Evolutionary conservation across 2,888 invertebrate species (phyloP).

Genomic region (Aleiodes leptofemur): DNA sequence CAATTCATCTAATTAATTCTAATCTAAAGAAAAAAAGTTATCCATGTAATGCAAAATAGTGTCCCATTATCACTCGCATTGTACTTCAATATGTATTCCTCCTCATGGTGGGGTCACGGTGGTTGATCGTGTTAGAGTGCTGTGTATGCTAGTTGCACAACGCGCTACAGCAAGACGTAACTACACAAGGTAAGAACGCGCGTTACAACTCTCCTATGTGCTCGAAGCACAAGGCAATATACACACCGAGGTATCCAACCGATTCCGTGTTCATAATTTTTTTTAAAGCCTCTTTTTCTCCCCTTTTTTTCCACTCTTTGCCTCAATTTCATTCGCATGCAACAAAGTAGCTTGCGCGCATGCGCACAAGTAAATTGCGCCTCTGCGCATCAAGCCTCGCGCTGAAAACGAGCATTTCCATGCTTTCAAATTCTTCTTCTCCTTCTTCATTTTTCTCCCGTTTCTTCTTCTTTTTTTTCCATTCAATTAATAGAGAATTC

Average conservation of each 20-base stretch:
- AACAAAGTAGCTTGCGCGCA: neutral
- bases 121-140: constrained; percentile 57
- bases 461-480: neutral
- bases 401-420: neutral
- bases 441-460: neutral
- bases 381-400: neutral
- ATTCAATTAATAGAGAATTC: neutral
- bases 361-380: too few relatives aligned
- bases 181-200: constrained; percentile 44
- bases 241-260: constrained; percentile 22
- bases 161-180: constrained; percentile 50
- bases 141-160: constrained; percentile 52
- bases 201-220: constrained; percentile 20
- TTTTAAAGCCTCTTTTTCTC: neutral
- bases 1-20: too few relatives aligned
- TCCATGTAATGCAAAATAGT: constrained; percentile 30
- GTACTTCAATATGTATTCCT: constrained; percentile 45
- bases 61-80: constrained; percentile 53
- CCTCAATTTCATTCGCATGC: neutral
- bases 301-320: neutral
- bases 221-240: constrained; percentile 24
- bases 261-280: constrained; percentile 18
- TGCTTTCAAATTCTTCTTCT: neutral
- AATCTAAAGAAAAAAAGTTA: constrained; percentile 36
- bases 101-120: constrained; percentile 60